A percentile compares a stretch with the other conserved stretches of the same genome.
Evolutionary conservation across 2,888 invertebrate genomes (phyloP).

Genomic region (Caenorhabditis virilis): DNA sequence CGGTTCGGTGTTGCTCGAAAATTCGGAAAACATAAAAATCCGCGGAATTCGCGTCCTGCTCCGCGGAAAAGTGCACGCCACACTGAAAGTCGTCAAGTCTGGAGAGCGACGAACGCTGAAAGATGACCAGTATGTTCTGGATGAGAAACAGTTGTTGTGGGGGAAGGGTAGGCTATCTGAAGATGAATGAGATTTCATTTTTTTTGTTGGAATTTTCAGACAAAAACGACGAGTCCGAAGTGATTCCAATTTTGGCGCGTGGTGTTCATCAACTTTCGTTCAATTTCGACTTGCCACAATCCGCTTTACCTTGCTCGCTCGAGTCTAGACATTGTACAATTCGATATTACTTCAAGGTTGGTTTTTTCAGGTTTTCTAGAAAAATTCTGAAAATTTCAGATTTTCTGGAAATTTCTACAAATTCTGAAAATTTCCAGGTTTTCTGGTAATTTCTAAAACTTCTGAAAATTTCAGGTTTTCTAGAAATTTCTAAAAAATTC

Average conservation of each 20-base stretch:
- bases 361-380: background rate
- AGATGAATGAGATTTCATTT: background rate
- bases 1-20: conserved; percentile 78
- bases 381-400: no score
- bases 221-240: conserved; percentile 54
- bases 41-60: conserved; percentile 77
- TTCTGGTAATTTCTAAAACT: no score
- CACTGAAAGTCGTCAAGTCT: conserved; percentile 79
- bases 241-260: conserved; percentile 75
- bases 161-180: conserved; percentile 77
- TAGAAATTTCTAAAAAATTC: no score
- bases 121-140: conserved; percentile 80
- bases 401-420: no score
- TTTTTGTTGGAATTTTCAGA: conserved; percentile 35
- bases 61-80: conserved; percentile 79
- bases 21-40: conserved; percentile 79
- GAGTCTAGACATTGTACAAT: conserved; percentile 79
- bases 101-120: conserved; percentile 79
- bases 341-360: conserved; percentile 77
- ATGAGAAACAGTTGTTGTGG: conserved; percentile 78
- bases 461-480: no score
- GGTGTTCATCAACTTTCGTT: conserved; percentile 78
- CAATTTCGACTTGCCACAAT: conserved; percentile 79
- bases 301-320: conserved; percentile 78
- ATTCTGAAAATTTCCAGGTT: no score